Conservation (phyloP, 2,888 invertebrate genomes). For the Drosophila anomelani region DNA sequence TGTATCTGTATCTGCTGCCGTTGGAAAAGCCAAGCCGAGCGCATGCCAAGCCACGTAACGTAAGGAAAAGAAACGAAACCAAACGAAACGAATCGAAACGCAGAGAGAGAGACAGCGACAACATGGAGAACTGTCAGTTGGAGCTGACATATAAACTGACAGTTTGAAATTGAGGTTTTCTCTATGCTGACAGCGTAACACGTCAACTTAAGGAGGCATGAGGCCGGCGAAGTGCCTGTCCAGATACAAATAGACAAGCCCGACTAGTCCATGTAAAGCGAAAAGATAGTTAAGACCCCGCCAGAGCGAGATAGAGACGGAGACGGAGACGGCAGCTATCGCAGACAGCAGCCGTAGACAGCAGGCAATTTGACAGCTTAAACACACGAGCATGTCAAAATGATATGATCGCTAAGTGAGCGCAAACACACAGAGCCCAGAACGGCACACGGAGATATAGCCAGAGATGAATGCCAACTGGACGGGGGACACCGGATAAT, state of each 20-base stretch:
- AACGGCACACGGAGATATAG: conserved; percentile 31
- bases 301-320: conserved; percentile 11
- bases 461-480: conserved; percentile 37
- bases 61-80: conserved; percentile 33
- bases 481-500: conserved; percentile 16
- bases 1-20: conserved; percentile 33
- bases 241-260: conserved; percentile 76
- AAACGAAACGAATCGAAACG: conserved; percentile 34
- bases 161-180: conserved; percentile 83
- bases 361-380: conserved; percentile 80
- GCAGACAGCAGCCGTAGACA: conserved; percentile 65
- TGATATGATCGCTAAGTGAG: conserved; percentile 80
- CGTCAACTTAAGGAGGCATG: conserved; percentile 80
- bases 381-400: conserved; percentile 80
- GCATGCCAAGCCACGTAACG: conserved; percentile 45
- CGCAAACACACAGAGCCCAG: conserved; percentile 61
- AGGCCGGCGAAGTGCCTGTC: conserved; percentile 76
- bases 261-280: conserved; percentile 42
- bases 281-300: conserved; percentile 45
- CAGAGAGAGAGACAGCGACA: conserved; percentile 48
- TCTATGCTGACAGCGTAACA: conserved; percentile 80
- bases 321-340: conserved; percentile 34
- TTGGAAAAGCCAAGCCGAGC: conserved; percentile 44
- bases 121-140: conserved; percentile 82
- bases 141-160: conserved; percentile 83